phyloP scores from a whole-genome alignment of 2,888 invertebrate genomes.

The Brachyptera risi region DNA sequence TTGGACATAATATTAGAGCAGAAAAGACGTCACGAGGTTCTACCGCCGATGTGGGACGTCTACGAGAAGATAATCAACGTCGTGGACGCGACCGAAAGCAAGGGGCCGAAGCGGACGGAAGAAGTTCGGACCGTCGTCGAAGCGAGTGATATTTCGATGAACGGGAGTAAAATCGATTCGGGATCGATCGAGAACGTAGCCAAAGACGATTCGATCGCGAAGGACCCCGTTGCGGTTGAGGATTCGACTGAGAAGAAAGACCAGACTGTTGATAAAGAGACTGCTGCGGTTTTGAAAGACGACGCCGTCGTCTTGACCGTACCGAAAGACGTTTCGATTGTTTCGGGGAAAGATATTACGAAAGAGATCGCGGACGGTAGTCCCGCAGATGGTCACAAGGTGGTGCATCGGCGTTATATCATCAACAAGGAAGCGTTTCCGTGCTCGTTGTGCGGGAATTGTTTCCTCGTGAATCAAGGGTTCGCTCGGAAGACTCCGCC shows the following conservation, averaged over 20 bases:
- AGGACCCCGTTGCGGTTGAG: no score
- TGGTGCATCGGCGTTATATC: slow-evolving; percentile 38
- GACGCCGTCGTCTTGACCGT: no score
- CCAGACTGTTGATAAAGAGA: no score
- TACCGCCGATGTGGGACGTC: slow-evolving; percentile 40
- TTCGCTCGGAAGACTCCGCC: slow-evolving; percentile 33
- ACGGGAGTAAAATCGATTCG: background rate
- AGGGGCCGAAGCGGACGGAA: no score
- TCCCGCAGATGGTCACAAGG: no score
- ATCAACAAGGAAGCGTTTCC: slow-evolving; percentile 39
- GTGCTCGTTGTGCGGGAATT: slow-evolving; percentile 38
- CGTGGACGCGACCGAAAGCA: no score
- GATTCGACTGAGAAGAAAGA: no score
- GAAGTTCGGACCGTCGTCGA: background rate
- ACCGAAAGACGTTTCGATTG: no score
- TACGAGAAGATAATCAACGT: slow-evolving; percentile 36
- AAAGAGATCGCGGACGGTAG: no score
- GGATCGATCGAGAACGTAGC: no score
- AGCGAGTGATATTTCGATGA: slow-evolving; percentile 1
- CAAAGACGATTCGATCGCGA: slow-evolving; percentile 8
- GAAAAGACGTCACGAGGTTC: slow-evolving; percentile 35
- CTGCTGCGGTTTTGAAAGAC: no score
- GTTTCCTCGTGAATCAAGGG: slow-evolving; percentile 38
- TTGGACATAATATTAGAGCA: slow-evolving; percentile 37
- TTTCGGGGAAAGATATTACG: no score